Evolutionary conservation across 2,888 invertebrate genomes (phyloP).

Genomic region (Alviniconcha strummeri): DNA sequence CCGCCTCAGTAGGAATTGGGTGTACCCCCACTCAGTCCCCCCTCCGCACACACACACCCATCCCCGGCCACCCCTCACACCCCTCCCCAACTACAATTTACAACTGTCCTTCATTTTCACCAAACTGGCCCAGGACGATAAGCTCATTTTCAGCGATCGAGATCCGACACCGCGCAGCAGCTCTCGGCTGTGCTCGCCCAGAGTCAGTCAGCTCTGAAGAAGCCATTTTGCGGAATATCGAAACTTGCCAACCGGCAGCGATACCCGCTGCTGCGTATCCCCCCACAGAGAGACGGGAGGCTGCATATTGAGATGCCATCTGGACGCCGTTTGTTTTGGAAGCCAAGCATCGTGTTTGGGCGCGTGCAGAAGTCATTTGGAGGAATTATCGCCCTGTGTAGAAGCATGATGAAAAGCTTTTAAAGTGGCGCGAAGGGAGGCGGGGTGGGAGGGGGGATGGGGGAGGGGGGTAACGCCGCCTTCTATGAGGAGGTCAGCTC

Average conservation of each 20-base stretch:
- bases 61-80: background rate
- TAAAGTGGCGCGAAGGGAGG: conserved; percentile 15
- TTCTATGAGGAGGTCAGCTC: too few relatives aligned
- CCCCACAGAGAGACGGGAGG: background rate
- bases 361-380: conserved; percentile 1
- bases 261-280: too few relatives aligned
- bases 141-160: background rate
- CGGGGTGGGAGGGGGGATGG: background rate
- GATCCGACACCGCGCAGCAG: too few relatives aligned
- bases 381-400: conserved; percentile 14
- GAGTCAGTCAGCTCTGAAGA: background rate
- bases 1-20: too few relatives aligned
- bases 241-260: too few relatives aligned
- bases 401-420: conserved; percentile 22
- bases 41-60: conserved; percentile 5
- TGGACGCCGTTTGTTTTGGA: conserved; percentile 17
- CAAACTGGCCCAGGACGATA: background rate
- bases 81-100: background rate
- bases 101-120: background rate
- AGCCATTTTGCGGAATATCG: too few relatives aligned
- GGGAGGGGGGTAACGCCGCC: background rate
- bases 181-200: background rate
- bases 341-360: background rate
- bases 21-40: background rate
- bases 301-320: conserved; percentile 18